Evolutionary conservation across 2,797 vertebrate species (phyloP).

Genomic region (Cygnus olor): DNA sequence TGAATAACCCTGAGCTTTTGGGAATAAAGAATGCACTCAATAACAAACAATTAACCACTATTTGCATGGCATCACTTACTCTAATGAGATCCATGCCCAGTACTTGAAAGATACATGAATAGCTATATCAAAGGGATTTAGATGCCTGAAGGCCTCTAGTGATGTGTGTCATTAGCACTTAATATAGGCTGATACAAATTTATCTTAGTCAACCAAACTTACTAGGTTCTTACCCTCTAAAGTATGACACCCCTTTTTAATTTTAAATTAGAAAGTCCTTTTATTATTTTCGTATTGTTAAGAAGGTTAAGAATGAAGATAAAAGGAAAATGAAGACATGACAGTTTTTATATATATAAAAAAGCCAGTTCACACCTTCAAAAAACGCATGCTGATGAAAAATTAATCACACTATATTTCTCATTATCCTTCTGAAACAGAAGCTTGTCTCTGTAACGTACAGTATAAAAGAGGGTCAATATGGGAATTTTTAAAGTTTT

Average conservation of each 20-base stretch:
- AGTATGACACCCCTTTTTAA: neutral
- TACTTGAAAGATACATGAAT: neutral
- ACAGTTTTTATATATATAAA: neutral
- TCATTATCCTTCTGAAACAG: neutral
- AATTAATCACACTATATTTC: neutral
- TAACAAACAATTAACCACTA: neutral
- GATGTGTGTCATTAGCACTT: neutral
- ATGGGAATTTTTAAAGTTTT: neutral
- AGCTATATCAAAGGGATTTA: neutral
- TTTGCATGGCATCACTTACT: neutral
- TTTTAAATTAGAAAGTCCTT: conserved; percentile 33
- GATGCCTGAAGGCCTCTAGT: neutral
- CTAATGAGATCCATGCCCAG: neutral
- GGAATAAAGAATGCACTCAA: neutral
- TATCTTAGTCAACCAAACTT: neutral
- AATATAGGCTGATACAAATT: neutral
- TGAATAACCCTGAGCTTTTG: neutral
- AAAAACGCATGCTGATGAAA: neutral
- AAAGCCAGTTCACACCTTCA: neutral
- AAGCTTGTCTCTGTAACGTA: neutral
- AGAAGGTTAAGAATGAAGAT: conserved; percentile 20
- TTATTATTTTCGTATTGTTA: conserved; percentile 41
- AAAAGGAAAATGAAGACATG: conserved; percentile 1
- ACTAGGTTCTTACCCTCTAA: neutral
- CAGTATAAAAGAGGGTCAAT: neutral